A percentile compares a stretch with the other conserved stretches of the same genome.
Conservation (phyloP, 2,888 invertebrate species). For the Apamea monoglypha region DNA sequence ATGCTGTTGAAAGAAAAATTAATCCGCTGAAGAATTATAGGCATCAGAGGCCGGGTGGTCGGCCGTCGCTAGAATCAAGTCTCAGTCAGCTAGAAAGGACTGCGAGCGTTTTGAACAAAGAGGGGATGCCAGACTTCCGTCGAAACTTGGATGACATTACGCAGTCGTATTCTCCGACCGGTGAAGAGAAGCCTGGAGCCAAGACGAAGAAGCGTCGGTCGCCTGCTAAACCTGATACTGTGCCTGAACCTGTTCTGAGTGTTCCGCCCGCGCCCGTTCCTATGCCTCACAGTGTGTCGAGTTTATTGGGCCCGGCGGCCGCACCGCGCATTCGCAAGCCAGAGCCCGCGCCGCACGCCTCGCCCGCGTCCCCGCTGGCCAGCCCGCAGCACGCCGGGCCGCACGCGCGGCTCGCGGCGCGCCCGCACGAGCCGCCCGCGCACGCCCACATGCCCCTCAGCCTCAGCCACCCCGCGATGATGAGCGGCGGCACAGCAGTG, state of each 20-base stretch:
- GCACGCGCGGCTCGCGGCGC: conserved; percentile 46
- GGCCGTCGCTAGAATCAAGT: conserved; percentile 84
- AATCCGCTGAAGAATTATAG: conserved; percentile 88
- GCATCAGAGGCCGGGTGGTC: conserved; percentile 82
- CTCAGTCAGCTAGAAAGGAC: conserved; percentile 86
- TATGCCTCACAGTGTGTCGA: conserved; percentile 88
- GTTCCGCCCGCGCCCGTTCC: conserved; percentile 64
- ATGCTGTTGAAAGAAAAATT: conserved; percentile 82
- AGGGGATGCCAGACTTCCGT: conserved; percentile 87
- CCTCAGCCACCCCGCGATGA: conserved; percentile 75
- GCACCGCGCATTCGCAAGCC: conserved; percentile 68
- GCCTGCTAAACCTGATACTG: conserved; percentile 78
- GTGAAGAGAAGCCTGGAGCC: conserved; percentile 79
- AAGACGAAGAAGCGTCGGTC: conserved; percentile 87
- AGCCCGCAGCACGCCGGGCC: conserved; percentile 34
- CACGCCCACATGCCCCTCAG: conserved; percentile 70
- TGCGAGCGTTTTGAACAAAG: conserved; percentile 84
- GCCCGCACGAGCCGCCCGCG: conserved; percentile 10
- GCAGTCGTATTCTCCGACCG: conserved; percentile 86
- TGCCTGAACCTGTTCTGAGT: conserved; percentile 20
- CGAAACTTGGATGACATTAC: conserved; percentile 88
- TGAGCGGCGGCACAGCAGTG: conserved; percentile 73
- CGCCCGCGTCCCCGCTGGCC: conserved; percentile 64
- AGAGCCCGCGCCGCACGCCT: conserved; percentile 68
- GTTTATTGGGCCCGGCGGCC: conserved; percentile 77